Base-by-base conservation (phyloP, 2,888 invertebrate species). In the Norana najaformis region DNA sequence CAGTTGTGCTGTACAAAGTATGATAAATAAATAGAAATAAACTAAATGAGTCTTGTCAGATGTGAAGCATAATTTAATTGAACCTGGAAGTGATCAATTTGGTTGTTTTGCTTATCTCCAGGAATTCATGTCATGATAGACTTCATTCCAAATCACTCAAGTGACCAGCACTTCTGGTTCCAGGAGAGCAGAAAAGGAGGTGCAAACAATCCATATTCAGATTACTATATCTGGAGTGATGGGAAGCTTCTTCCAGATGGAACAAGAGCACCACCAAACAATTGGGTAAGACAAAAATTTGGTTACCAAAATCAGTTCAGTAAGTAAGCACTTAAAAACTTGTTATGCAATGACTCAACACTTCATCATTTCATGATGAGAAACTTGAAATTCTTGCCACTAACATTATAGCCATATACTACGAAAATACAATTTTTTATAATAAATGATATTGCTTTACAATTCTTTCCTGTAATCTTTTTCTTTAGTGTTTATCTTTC, bases 151-250 rank as follows among this genome's bases (percentile, higher is more conserved):
- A 95, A 95, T 91, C 95, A 95, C 91, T 94, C 95, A 1, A 95
- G 95, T 90, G 95, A 96, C 88, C 95, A 96, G 2, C 97, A 97
- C 93, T 94, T 95, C 1, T 97, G 98, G 96, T 97, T 98, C 95
- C 93, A 95, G 38, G 95, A 96, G 91, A 96, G 97, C 83, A 89
- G 92, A n/a, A 95, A 96, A 90, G 95, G 95, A 89, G 91, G 90
- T 34, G 95, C 95, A 34, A 95, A 96, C 34, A 95, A 95, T 8
- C 96, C 96, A 0, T 97, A 96, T 93, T 96, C 95, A 0, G 96
- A 97, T 92, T 98, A 97, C 94, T 98, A 98, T 94, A 96, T 97
- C 36, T 98, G 98, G 98, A 94, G 94, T 35, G 96, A 97, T 93
- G 95, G 95, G 8, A 91, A 39, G 23, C 69, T 41, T 11, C 88